Evolutionary conservation across 2,888 invertebrate genomes (phyloP).

Genomic region (Caenorhabditis sp.): DNA sequence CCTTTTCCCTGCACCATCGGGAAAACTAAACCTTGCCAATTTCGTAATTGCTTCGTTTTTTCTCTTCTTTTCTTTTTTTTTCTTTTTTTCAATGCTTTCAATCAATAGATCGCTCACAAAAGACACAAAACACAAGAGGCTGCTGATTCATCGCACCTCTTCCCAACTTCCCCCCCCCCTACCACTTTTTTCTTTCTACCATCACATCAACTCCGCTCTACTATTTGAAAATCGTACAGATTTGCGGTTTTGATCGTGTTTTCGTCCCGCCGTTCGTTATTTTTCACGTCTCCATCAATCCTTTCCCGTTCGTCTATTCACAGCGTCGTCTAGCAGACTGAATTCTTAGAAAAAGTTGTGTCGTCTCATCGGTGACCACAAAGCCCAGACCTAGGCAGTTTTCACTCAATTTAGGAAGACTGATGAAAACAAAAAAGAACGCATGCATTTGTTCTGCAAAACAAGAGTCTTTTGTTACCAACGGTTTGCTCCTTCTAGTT

Average conservation of each 20-base stretch:
- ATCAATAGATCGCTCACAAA: too few species aligned
- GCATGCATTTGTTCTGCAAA: background rate
- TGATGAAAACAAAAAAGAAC: background rate
- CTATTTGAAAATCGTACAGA: background rate
- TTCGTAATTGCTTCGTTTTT: background rate
- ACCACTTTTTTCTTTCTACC: background rate
- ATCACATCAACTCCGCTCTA: too few species aligned
- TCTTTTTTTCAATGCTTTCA: background rate
- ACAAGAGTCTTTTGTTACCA: background rate
- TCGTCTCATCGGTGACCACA: background rate
- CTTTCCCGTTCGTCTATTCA: too few species aligned
- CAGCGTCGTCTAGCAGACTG: too few species aligned
- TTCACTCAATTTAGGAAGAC: background rate
- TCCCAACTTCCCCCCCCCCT: too few species aligned
- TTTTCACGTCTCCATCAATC: too few species aligned
- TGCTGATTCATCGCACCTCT: background rate
- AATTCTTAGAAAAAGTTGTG: background rate
- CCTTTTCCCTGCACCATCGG: too few species aligned
- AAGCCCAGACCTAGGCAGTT: too few species aligned
- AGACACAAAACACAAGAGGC: background rate
- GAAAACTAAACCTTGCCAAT: conserved; percentile 17
- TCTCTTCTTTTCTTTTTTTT: too few species aligned
- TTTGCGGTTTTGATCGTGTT: too few species aligned
- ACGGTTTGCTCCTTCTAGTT: background rate
- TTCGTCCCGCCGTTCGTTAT: too few species aligned